phyloP scores from a whole-genome alignment of 2,113 vertebrate genomes.

The Galbula dea region DNA sequence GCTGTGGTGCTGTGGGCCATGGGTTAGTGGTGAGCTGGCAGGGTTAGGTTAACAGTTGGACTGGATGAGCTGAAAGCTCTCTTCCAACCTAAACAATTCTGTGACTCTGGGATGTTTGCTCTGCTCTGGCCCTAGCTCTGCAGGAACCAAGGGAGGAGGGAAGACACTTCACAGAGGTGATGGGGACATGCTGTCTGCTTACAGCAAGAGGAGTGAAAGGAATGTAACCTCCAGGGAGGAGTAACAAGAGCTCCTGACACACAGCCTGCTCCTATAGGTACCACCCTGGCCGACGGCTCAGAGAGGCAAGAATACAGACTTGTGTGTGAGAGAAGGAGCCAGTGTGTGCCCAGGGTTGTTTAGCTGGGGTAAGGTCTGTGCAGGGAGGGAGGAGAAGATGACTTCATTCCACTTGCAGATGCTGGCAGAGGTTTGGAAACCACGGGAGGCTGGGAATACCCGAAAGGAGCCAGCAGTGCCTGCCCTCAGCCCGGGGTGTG shows the following conservation, averaged over 20 bases:
- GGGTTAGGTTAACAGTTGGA: too few relatives aligned
- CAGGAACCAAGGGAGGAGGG: background rate
- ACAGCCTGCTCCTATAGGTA: background rate
- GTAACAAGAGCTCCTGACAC: background rate
- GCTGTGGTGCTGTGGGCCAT: too few relatives aligned
- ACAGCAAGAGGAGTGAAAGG: background rate
- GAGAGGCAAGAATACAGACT: background rate
- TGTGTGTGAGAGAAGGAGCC: background rate
- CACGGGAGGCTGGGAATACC: background rate
- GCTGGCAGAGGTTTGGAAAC: background rate
- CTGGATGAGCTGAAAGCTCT: too few relatives aligned
- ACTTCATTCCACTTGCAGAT: background rate
- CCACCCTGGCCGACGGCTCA: background rate
- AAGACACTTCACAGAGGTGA: background rate
- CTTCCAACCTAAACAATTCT: too few relatives aligned
- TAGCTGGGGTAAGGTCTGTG: background rate
- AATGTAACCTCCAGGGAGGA: background rate
- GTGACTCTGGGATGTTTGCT: background rate
- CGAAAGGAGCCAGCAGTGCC: accelerated
- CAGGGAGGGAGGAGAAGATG: background rate
- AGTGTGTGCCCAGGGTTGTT: background rate
- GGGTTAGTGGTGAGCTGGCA: too few relatives aligned
- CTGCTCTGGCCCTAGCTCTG: background rate
- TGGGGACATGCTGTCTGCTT: accelerated
- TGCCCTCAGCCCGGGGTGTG: background rate